Base-by-base conservation (phyloP, 2,888 invertebrate species). In the Pseudococcus viburni region DNA sequence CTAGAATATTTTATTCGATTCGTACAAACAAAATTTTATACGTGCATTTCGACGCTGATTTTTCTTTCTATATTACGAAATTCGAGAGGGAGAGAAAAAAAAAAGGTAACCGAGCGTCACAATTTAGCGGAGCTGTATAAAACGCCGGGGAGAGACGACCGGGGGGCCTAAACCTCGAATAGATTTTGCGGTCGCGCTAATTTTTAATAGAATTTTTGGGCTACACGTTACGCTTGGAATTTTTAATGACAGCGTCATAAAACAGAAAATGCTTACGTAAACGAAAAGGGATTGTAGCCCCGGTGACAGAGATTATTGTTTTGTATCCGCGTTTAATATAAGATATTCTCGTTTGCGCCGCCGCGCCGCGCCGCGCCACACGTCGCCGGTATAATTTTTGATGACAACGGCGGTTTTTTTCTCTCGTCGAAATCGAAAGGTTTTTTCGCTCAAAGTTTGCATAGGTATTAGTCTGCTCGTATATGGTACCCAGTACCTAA, bases 141-240 rank as follows among this genome's bases (percentile, higher is more conserved):
- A 83, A 46, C 15, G 17, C 9, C 8, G 42, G 42, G 5, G 42
- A 6, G 42, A 7, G 42, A 7, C 3, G 19, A 4, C 6, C 46
- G 15, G 64, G 22, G 64, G 64, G n/a, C n/a, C 22, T 64, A 64
- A 77, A 77, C 77, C 33, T 77, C 77, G 77, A 77, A 77, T 77
- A 46, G 80, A 83, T 83, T 83, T 83, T 83, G 80, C 80, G 80
- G 42, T 46, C n/a, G 77, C 39, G 80, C 80, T 83, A 83, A 83
- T 83, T 83, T 83, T 83, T 83, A 83, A 83, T 83, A 83, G 80
- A 83, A 83, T 83, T 83, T 83, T 83, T 83, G 33, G 80, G 80
- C 19, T 83, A 19, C 80, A 83, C 80, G 80, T 83, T 46, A 83
- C 80, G 80, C 80, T 42, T 9, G 46, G 80, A 83, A 83, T 83